Percentiles rank a stretch among this genome's conserved stretches.
Conservation (phyloP, 1,140 invertebrate species). For the roundworm (Caenorhabditis elegans) region WBcel235 BX284602.5:10071501-10072000, state of each 20-base stretch:
- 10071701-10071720: too few species aligned
- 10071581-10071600: too few species aligned
- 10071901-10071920: background rate
- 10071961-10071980: background rate
- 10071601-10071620: too few species aligned
- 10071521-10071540: too few species aligned
- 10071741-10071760: background rate
- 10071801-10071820: slow-evolving; percentile 20
- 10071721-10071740: too few species aligned
- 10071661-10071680: too few species aligned
- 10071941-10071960: background rate
- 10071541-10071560: too few species aligned
- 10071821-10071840: background rate
- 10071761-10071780: background rate
- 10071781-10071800: background rate
- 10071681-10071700: too few species aligned
- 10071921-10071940: slow-evolving; percentile 16
- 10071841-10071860: slow-evolving; percentile 20
- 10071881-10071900: background rate
- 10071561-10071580: too few species aligned
- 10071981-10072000: background rate
- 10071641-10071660: too few species aligned
- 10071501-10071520: too few species aligned
- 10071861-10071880: slow-evolving; percentile 3
- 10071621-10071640: too few species aligned